Evolutionary conservation across 1,140 invertebrate species (phyloP), one percentile per base, ranked within the genome.

Genomic region (Musca vetustissima): DNA sequence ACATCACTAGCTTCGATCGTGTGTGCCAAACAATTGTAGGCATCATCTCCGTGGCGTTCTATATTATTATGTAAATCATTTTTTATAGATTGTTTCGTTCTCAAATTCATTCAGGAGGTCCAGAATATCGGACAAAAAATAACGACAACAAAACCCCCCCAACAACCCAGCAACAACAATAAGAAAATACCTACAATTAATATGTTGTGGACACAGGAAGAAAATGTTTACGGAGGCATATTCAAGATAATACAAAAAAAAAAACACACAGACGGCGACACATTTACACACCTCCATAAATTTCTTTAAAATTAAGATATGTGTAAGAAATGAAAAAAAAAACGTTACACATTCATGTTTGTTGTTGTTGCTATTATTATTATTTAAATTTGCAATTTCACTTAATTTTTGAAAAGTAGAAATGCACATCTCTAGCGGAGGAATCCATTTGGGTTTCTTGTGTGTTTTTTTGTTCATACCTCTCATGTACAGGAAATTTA

Each of bases 401-500:
- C 36, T 43, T 43, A 43, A 13, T 43, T 4, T 43, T 13, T 13
- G 36, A 43, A 43, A 43, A 43, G 1, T 1, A 43, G 36, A 43
- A 43, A 43, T 43, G 36, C 36, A 43, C 36, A 43, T 9, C n/a
- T n/a, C 6, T 9, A 43, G 36, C 6, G 11, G 57, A 36, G 28
- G 57, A 61, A 61, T 61, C 55, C 36, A 59, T 59, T 59, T n/a
- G n/a, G n/a, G n/a, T n/a, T n/a, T 36, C 36, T 43, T 43, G n/a
- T n/a, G n/a, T n/a, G n/a, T 13, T 43, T 13, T 7, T 43, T 1
- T 43, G 6, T 6, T 43, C 36, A 43, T 43, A 43, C 36, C 36
- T 43, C 36, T 61, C 57, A 61, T 43, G 28, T 61, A 61, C n/a
- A 61, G 57, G 28, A 61, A 61, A 61, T 61, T 61, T 19, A 61